Evolutionary conservation across 2,113 vertebrate species (phyloP).

Genomic region (Cyprinodon tularosa): DNA sequence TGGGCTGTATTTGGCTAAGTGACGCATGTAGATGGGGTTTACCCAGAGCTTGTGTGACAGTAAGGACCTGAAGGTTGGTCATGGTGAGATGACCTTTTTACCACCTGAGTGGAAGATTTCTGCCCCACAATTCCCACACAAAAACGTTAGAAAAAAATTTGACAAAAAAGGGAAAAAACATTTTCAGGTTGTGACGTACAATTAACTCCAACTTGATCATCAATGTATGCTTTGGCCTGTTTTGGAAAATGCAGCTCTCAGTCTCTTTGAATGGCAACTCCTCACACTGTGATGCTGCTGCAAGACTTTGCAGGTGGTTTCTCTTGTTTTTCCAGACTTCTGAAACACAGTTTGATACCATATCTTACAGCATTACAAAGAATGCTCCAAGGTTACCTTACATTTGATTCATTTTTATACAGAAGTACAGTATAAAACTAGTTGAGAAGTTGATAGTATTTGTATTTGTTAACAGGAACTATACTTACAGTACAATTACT

Average conservation of each 20-base stretch:
- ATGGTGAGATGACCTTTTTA: conserved; percentile 62
- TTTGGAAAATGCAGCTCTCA: conserved; percentile 37
- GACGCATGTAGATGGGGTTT: conserved; percentile 77
- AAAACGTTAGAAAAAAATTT: conserved; percentile 1
- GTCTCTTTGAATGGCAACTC: neutral
- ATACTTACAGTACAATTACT: neutral
- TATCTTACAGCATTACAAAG: neutral
- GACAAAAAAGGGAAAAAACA: conserved; percentile 13
- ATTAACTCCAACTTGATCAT: conserved; percentile 18
- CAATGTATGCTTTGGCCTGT: neutral
- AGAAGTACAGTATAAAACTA: neutral
- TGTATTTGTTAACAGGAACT: neutral
- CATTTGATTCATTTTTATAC: neutral
- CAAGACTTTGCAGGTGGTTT: conserved; percentile 1
- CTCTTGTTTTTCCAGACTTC: conserved; percentile 4
- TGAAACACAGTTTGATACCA: neutral
- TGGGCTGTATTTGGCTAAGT: conserved; percentile 76
- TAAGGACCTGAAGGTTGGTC: conserved; percentile 54
- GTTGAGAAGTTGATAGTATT: no score
- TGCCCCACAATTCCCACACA: conserved; percentile 50
- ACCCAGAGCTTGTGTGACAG: conserved; percentile 74
- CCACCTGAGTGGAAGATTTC: conserved; percentile 61
- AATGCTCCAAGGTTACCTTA: neutral
- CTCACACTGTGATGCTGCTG: neutral
- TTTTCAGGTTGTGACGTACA: conserved; percentile 1